Percentiles rank a stretch among this genome's conserved stretches.
Conservation (phyloP, 2,888 invertebrate species). For the Chelonus formosanus region DNA sequence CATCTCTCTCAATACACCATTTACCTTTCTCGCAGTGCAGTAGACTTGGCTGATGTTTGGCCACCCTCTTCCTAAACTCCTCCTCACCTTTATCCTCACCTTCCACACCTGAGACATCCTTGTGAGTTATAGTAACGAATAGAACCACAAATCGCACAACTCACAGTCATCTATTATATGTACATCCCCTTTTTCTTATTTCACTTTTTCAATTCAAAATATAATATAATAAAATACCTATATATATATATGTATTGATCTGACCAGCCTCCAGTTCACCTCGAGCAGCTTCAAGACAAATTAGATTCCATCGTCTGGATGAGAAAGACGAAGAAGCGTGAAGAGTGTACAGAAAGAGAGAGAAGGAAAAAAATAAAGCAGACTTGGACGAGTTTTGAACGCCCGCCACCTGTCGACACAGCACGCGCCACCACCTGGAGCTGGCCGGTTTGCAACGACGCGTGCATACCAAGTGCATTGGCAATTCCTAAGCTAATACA, state of each 20-base stretch:
- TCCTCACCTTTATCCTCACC: background rate
- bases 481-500: slow-evolving; percentile 25
- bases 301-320: slow-evolving; percentile 51
- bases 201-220: slow-evolving; percentile 40
- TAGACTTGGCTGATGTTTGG: slow-evolving; percentile 7
- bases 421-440: slow-evolving; percentile 61
- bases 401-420: slow-evolving; percentile 58
- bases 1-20: slow-evolving; percentile 1
- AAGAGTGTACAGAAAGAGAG: background rate
- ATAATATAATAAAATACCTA: slow-evolving; percentile 34
- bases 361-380: slow-evolving; percentile 28
- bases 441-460: slow-evolving; percentile 28
- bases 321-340: slow-evolving; percentile 3
- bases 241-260: background rate
- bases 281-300: slow-evolving; percentile 50
- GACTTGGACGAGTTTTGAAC: slow-evolving; percentile 40
- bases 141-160: slow-evolving; percentile 11
- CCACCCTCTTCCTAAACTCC: background rate
- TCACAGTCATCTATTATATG: slow-evolving; percentile 18
- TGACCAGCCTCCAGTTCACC: slow-evolving; percentile 26
- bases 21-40: background rate
- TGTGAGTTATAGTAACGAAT: background rate
- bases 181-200: slow-evolving; percentile 41
- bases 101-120: slow-evolving; percentile 6
- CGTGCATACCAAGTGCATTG: slow-evolving; percentile 35